A percentile compares a stretch with the other conserved stretches of the same genome.
phyloP scores from a whole-genome alignment of 1,140 invertebrate species.

The Danaus plexippus region DNA sequence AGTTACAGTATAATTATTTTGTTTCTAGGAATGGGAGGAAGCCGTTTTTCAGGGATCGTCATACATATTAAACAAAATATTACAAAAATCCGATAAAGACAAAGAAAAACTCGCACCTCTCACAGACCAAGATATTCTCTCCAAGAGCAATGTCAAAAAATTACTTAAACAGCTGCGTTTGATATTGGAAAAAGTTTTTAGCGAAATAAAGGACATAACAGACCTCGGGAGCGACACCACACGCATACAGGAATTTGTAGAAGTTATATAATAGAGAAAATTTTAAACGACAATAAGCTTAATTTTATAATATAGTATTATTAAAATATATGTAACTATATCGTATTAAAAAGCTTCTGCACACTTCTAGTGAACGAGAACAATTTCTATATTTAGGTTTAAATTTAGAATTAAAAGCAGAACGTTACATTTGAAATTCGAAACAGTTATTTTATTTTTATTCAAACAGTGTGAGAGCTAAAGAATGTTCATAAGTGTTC shows the following conservation, averaged over 20 bases:
- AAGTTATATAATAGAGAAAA: conserved; percentile 42
- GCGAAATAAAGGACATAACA: conserved; percentile 6
- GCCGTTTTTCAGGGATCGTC: conserved; percentile 43
- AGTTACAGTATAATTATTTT: conserved; percentile 1
- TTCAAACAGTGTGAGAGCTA: too few relatives aligned
- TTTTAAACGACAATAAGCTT: conserved; percentile 18
- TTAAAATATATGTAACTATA: conserved; percentile 21
- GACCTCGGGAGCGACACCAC: conserved; percentile 26
- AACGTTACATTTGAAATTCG: too few relatives aligned
- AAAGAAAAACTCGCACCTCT: conserved; percentile 56
- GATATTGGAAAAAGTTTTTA: conserved; percentile 48
- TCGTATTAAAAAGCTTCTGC: conserved; percentile 8
- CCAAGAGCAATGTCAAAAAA: conserved; percentile 50
- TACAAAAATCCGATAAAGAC: conserved; percentile 58
- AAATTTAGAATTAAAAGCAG: too few relatives aligned
- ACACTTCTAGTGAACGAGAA: too few relatives aligned
- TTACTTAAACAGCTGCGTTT: conserved; percentile 53
- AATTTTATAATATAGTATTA: conserved; percentile 9
- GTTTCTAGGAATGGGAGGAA: conserved; percentile 56
- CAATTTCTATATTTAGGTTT: too few relatives aligned
- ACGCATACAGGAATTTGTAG: conserved; percentile 56
- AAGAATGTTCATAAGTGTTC: too few relatives aligned
- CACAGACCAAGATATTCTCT: conserved; percentile 53
- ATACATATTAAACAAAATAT: conserved; percentile 49
- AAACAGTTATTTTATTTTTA: too few relatives aligned